A percentile compares a stretch with the other conserved stretches of the same genome.
Evolutionary conservation across 2,797 vertebrate species (phyloP).

Genomic region (Sylvilagus floridanus): DNA sequence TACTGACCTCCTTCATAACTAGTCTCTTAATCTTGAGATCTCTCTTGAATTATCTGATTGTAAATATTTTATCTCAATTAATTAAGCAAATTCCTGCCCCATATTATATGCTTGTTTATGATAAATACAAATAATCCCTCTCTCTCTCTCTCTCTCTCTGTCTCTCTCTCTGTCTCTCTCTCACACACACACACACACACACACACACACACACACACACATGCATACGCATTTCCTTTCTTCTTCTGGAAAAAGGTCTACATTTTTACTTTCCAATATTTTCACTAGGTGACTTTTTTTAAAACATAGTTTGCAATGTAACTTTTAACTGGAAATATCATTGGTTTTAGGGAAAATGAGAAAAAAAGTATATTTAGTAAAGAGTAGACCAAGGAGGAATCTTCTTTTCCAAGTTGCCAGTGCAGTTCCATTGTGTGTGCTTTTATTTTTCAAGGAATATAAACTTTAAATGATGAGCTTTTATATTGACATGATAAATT

Average conservation of each 20-base stretch:
- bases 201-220: no score
- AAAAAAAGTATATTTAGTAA: neutral
- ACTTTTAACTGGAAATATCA: neutral
- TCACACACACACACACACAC: no score
- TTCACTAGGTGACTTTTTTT: neutral
- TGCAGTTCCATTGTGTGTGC: neutral
- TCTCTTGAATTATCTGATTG: neutral
- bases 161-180: no score
- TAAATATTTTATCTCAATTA: neutral
- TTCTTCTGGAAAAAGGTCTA: neutral
- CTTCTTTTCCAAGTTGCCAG: neutral
- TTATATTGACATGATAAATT: neutral
- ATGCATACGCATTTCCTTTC: neutral
- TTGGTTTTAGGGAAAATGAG: neutral
- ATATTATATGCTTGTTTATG: neutral
- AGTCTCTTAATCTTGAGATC: neutral
- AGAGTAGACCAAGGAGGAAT: neutral
- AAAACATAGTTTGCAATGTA: neutral
- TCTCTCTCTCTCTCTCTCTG: no score
- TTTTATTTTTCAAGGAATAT: constrained; percentile 15
- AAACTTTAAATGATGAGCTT: neutral
- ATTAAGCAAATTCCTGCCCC: neutral
- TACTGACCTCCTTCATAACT: neutral
- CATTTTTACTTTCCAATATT: neutral
- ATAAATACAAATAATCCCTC: neutral